phyloP scores from a whole-genome alignment of 2,888 invertebrate species.

The Cactoblastis cactorum region DNA sequence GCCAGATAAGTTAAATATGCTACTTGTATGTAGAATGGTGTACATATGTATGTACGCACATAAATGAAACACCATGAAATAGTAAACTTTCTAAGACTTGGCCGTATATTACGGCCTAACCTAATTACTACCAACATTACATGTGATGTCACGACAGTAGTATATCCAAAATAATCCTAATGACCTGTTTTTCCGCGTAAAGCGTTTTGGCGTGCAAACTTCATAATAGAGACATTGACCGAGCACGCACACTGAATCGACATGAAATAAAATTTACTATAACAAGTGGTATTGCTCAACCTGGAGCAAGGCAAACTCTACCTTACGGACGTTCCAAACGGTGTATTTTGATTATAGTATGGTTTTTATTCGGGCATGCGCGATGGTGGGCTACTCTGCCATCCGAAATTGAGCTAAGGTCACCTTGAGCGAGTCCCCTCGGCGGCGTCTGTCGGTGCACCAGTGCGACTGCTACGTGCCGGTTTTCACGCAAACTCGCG shows the following conservation, averaged over 20 bases:
- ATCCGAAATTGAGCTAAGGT: slow-evolving; percentile 61
- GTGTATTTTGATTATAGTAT: slow-evolving; percentile 32
- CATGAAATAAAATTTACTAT: not conserved
- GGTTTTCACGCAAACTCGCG: slow-evolving; percentile 29
- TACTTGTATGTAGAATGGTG: too few species aligned
- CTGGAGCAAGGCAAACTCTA: slow-evolving; percentile 22
- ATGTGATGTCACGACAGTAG: too few species aligned
- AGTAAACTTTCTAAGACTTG: too few species aligned
- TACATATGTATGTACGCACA: too few species aligned
- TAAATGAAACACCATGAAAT: too few species aligned
- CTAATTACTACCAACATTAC: too few species aligned
- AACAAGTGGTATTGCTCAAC: not conserved
- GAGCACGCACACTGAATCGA: not conserved
- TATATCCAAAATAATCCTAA: too few species aligned
- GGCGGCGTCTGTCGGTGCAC: slow-evolving; percentile 24
- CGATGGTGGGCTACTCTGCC: slow-evolving; percentile 41
- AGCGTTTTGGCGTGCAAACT: not conserved
- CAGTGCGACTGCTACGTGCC: slow-evolving; percentile 39
- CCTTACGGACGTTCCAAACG: slow-evolving; percentile 29
- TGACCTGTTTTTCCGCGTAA: too few species aligned
- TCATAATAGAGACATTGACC: not conserved
- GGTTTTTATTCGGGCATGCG: slow-evolving; percentile 57
- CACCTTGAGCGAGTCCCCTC: slow-evolving; percentile 57
- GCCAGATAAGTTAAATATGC: too few species aligned
- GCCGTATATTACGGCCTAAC: too few species aligned